Evolutionary conservation across 2,888 invertebrate species (phyloP), one percentile per base, ranked within the genome.

Genomic region (Ectobius pallidus): DNA sequence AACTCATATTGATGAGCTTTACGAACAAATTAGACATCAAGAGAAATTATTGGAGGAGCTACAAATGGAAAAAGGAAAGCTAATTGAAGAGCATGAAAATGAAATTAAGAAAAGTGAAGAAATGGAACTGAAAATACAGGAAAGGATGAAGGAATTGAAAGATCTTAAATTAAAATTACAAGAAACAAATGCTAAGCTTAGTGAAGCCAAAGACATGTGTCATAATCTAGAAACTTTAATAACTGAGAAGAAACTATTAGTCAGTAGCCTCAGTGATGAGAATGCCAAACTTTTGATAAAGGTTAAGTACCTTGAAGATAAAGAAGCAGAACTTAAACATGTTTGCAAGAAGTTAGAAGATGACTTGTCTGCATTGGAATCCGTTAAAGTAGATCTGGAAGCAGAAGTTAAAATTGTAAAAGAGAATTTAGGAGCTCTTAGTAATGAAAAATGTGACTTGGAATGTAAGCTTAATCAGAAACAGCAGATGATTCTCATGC

Each of bases 401-500:
- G 16, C 46, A 22, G 34, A 71, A 20, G 27, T 44, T 6, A 16
- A 58, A 16, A 27, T n/a, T 7, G 6, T 70, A 11, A 61, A 58
- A 16, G 18, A 61, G 6, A 34, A 70, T 27, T 32, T 62, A 27
- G 18, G 34, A 20, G 39, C 2, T 39, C 1, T 62, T 6, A 18
- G 22, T 20, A 20, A 39, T 20, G 7, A 18, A 39, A 39, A 62
- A 4, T 9, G 20, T 42, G 72, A 74, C 30, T 20, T 74, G 16
- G 72, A 74, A 14, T 18, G 39, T 16, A 74, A 70, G 52, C 7
- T 74, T 3, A 34, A 18, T 25, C 69, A 70, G 34, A 72, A 72
- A 22, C 74, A 74, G 42, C 49, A 67, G 25, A 65, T 74, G 72
- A 72, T 74, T 11, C 32, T 74, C n/a, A 25, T 70, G 49, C 42